Base-by-base conservation (phyloP, 2,888 invertebrate genomes). In the Cloeon dipterum region DNA sequence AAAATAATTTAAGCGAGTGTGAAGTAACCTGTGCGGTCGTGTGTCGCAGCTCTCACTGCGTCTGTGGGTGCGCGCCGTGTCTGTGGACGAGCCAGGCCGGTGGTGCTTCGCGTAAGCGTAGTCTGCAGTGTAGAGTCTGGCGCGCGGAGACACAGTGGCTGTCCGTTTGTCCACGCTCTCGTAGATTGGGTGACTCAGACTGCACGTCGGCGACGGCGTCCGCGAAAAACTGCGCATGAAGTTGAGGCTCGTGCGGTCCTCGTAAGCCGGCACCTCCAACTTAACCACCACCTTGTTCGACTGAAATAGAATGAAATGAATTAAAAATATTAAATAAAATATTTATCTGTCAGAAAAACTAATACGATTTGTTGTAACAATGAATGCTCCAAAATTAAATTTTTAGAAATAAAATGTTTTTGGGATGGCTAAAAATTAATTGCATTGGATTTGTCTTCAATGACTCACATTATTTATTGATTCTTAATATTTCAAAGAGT, bases 171-270 rank as follows among this genome's bases (percentile, higher is more conserved):
- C 54, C 38, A 57, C 47, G 29, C 44, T 46, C 35, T 45, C 46
- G 44, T 57, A 58, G 14, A 59, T 59, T n/a, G 60, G 60, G 37
- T 46, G 47, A 34, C 45, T 46, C 5, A 47, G 47, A 18, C 43
- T 39, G 3, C 54, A 47, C 10, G 55, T 53, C 7, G 62, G 62
- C 7, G 62, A 62, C 23, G 61, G 56, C 11, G 61, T 58, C 25
- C 59, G 50, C 2, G 62, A 62, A 46, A 63, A 63, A 44, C 61
- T 62, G 43, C 58, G 59, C 62, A 63, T 61, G 46, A 59, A 56
- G 45, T 56, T 54, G 41, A 61, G 44, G 42, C 60, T 59, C 32
- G 61, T 50, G 43, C 57, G 57, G 43, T 56, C 55, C 41, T 55
- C 54, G 44, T 53, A 54, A 11, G 49, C 46, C 43, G 52, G 54